A percentile compares a stretch with the other conserved stretches of the same genome.
Evolutionary conservation across 1,140 invertebrate genomes (phyloP).

Genomic region (Macrotrachela quadricornifera): DNA sequence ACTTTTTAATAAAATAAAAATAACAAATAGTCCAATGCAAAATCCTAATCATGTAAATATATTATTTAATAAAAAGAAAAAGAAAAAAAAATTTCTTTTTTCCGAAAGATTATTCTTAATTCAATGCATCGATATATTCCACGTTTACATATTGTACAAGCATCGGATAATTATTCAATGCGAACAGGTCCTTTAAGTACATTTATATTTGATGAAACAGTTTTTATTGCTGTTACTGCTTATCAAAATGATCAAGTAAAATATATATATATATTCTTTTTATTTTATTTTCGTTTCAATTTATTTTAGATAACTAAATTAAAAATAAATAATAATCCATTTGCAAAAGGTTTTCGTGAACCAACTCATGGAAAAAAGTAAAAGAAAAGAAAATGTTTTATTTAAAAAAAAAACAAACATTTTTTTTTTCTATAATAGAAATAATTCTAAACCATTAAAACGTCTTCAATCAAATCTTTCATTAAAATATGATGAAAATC

Average conservation of each 20-base stretch:
- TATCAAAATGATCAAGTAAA: slow-evolving; percentile 51
- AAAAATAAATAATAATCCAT: slow-evolving; percentile 11
- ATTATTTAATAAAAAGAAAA: not conserved
- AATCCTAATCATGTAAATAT: slow-evolving; percentile 1
- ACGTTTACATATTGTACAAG: slow-evolving; percentile 86
- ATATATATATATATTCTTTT: slow-evolving; percentile 60
- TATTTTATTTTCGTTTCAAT: not conserved
- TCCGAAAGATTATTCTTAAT: slow-evolving; percentile 68
- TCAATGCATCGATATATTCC: slow-evolving; percentile 99
- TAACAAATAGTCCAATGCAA: slow-evolving; percentile 8
- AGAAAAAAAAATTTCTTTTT: not conserved
- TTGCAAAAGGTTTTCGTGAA: slow-evolving; percentile 11
- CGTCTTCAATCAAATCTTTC: too few relatives aligned
- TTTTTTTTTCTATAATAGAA: too few relatives aligned
- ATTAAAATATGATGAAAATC: too few relatives aligned
- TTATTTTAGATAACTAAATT: slow-evolving; percentile 6
- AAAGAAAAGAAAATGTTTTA: too few relatives aligned
- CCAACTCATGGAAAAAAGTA: too few relatives aligned
- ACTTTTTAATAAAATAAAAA: slow-evolving; percentile 8
- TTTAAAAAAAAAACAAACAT: too few relatives aligned
- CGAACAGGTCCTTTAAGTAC: slow-evolving; percentile 53
- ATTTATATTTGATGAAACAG: slow-evolving; percentile 94
- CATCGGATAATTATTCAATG: slow-evolving; percentile 52
- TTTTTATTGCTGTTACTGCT: slow-evolving; percentile 61
- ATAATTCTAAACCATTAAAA: too few relatives aligned